Percentiles rank a stretch among this genome's conserved stretches.
Conservation (phyloP, 2,113 vertebrate species). For the Hypocryptadius cinnamomeus region DNA sequence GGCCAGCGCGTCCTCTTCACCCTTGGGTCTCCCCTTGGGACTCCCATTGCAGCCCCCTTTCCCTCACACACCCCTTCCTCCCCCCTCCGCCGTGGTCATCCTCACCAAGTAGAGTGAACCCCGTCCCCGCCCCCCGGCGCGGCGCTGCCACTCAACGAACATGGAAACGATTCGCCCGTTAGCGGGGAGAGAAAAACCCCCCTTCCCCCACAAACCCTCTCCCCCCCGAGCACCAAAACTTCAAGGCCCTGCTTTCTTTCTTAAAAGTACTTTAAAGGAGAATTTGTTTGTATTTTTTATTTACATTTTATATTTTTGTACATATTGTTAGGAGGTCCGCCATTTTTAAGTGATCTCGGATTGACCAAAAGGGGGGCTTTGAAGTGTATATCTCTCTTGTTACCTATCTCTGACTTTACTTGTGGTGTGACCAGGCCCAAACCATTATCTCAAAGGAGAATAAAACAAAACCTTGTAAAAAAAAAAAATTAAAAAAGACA, state of each 20-base stretch:
- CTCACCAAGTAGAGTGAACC: conserved; percentile 65
- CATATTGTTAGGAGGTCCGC: conserved; percentile 91
- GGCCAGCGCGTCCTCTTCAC: conserved; percentile 67
- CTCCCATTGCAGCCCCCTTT: conserved; percentile 52
- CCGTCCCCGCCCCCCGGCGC: not conserved
- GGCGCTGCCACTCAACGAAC: conserved; percentile 37
- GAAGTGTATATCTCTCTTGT: conserved; percentile 76
- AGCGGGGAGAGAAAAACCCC: not conserved
- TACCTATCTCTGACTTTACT: conserved; percentile 82
- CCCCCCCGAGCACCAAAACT: conserved; percentile 64
- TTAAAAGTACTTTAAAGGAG: conserved; percentile 87
- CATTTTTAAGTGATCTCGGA: conserved; percentile 84
- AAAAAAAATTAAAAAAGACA: conserved; percentile 68
- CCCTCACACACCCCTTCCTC: not conserved
- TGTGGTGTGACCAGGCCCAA: conserved; percentile 85
- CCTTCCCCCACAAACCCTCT: not conserved
- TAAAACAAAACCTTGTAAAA: conserved; percentile 72
- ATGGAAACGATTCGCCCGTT: not conserved
- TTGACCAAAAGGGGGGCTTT: conserved; percentile 85
- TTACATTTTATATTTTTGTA: conserved; percentile 99
- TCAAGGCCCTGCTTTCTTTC: conserved; percentile 83
- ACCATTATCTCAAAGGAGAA: conserved; percentile 80
- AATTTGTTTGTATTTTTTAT: conserved; percentile 96
- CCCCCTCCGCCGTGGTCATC: conserved; percentile 79
- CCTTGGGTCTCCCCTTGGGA: conserved; percentile 48